Conservation (phyloP, 2,888 invertebrate species). For the Pherbina coryleti region DNA sequence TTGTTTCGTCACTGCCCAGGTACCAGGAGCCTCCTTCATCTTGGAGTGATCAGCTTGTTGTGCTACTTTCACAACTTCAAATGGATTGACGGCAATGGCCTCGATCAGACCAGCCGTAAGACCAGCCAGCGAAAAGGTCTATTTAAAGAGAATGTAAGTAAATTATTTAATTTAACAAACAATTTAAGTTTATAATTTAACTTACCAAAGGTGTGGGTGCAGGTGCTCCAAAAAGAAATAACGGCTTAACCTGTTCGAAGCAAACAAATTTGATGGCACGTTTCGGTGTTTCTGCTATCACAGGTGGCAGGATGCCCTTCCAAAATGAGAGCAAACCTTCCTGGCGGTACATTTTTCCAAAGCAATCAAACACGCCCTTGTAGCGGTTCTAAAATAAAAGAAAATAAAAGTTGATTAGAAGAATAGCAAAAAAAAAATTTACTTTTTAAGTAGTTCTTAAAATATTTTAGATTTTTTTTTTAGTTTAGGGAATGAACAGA, state of each 20-base stretch:
- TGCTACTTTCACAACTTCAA: constrained; percentile 96
- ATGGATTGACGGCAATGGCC: constrained; percentile 91
- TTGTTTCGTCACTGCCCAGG: constrained; percentile 83
- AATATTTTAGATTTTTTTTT: too few relatives aligned
- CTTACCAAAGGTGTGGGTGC: constrained; percentile 83
- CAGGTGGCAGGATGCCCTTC: constrained; percentile 94
- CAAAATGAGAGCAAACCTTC: constrained; percentile 90
- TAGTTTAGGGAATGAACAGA: too few relatives aligned
- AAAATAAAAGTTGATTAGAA: background rate
- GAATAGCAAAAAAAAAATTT: background rate
- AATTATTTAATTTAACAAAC: constrained; percentile 10
- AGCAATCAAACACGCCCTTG: constrained; percentile 86
- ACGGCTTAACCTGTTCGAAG: constrained; percentile 91
- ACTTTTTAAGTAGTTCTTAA: too few relatives aligned
- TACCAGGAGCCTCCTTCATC: constrained; percentile 77
- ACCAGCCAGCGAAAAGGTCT: constrained; percentile 92
- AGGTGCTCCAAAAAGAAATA: constrained; percentile 84
- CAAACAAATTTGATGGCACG: constrained; percentile 94
- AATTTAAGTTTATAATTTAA: constrained; percentile 8
- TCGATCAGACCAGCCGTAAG: constrained; percentile 92
- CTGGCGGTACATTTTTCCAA: constrained; percentile 86
- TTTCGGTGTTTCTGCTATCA: constrained; percentile 95
- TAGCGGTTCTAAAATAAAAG: constrained; percentile 72
- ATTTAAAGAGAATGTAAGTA: constrained; percentile 58
- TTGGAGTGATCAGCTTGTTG: constrained; percentile 80